Evolutionary conservation across 2,113 vertebrate genomes (phyloP), one percentile per base, ranked within the genome.

Genomic region (Ceyx melanurus): DNA sequence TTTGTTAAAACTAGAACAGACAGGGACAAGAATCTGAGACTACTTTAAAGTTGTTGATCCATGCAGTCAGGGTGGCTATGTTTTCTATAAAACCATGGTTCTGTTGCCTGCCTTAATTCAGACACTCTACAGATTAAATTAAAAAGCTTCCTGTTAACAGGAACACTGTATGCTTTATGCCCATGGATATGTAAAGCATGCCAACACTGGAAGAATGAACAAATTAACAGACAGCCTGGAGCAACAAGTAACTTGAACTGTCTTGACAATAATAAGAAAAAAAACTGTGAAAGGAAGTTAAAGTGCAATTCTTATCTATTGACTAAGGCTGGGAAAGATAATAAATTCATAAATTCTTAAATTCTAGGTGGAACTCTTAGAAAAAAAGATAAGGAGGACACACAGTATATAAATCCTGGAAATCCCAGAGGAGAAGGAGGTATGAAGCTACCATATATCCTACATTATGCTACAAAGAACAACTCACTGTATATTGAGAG

Each of bases 281-380:
- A 92, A 95, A 91, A n/a, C 20, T 37, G 37, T 22, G 82, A 92
- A 87, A 42, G 60, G 58, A 93, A 92, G 79, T 80, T 86, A 88
- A 96, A 95, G 88, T 72, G 23, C 26, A 92, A 85, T 48, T 74
- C 71, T 92, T 89, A 87, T 93, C 81, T 96, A 46, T 92, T 92
- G 87, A 95, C 84, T 92, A 90, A 74, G 51, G 43, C 76, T 92
- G 62, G 82, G 62, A 94, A 96, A 75, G 82, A 93, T 94, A 70
- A 95, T 94, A 91, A 89, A 87, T 95, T 93, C 60, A 95, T 93
- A 91, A 94, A 94, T 83, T 94, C 71, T 56, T 95, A 91, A 97
- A 93, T 94, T 94, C 71, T 89, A 68, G 73, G 82, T 80, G 40
- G 85, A 95, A 88, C 51, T 82, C 67, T 88, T 87, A 94, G 75